Evolutionary conservation across 2,113 vertebrate genomes (phyloP).

Genomic region (Myrmophylax atrothorax): DNA sequence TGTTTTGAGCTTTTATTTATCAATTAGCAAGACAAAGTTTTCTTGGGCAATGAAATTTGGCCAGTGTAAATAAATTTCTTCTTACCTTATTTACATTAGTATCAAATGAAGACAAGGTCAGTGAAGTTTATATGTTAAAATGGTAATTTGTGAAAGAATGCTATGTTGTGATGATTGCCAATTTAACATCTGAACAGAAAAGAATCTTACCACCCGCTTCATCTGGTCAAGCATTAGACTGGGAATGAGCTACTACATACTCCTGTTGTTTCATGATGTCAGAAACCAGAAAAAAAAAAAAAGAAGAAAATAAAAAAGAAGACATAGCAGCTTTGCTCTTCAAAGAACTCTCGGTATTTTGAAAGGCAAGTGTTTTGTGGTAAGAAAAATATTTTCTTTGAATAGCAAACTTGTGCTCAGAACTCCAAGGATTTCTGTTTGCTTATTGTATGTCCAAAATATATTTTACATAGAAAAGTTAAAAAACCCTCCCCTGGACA

Average conservation of each 20-base stretch:
- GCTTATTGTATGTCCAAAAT: rapidly evolving
- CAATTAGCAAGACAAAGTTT: not conserved
- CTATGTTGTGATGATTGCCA: rapidly evolving
- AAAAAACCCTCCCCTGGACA: not conserved
- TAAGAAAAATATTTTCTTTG: not conserved
- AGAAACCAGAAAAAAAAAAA: not conserved
- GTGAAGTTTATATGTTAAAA: not conserved
- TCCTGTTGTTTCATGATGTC: not conserved
- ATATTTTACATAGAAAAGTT: not conserved
- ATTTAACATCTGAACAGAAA: not conserved
- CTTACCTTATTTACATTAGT: not conserved
- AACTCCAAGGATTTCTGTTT: not conserved
- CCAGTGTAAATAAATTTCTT: not conserved
- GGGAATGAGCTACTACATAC: not conserved
- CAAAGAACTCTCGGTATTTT: not conserved
- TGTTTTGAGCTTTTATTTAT: not conserved
- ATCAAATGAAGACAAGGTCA: not conserved
- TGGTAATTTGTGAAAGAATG: not conserved
- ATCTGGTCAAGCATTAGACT: not conserved
- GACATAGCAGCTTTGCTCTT: not conserved
- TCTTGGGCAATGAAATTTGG: not conserved
- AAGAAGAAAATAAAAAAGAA: not conserved
- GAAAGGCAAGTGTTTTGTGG: not conserved
- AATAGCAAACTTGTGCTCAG: not conserved
- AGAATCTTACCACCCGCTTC: not conserved